Evolutionary conservation across 2,113 vertebrate genomes (phyloP).

Genomic region (Loxodonta africana): DNA sequence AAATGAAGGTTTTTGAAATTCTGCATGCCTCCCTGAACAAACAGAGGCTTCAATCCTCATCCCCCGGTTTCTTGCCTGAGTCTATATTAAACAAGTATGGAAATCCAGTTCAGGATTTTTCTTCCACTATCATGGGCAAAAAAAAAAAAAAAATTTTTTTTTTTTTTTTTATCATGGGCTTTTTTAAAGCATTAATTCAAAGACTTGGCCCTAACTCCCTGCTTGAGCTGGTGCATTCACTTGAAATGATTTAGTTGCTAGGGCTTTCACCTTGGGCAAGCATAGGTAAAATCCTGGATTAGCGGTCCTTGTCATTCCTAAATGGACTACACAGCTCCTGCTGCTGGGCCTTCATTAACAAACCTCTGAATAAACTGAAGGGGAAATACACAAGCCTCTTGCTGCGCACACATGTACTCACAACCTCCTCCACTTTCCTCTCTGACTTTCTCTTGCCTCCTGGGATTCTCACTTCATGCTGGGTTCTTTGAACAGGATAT

Average conservation of each 20-base stretch:
- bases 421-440: neutral
- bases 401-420: neutral
- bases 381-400: slow-evolving; percentile 53
- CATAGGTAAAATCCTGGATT: slow-evolving; percentile 59
- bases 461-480: slow-evolving; percentile 29
- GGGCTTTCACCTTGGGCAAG: slow-evolving; percentile 46
- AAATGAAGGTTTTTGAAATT: slow-evolving; percentile 68
- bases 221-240: slow-evolving; percentile 1
- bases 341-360: slow-evolving; percentile 65
- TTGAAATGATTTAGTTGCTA: slow-evolving; percentile 73
- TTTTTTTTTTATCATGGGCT: neutral
- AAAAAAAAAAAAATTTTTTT: too few species aligned
- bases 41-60: slow-evolving; percentile 56
- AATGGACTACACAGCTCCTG: slow-evolving; percentile 56
- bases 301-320: slow-evolving; percentile 69
- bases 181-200: slow-evolving; percentile 51
- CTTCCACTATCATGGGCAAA: neutral
- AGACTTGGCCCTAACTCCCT: slow-evolving; percentile 19
- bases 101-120: slow-evolving; percentile 67
- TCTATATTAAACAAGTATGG: slow-evolving; percentile 60
- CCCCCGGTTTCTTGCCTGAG: slow-evolving; percentile 1
- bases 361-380: slow-evolving; percentile 41
- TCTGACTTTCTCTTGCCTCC: neutral
- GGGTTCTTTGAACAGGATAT: slow-evolving; percentile 65
- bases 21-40: slow-evolving; percentile 44